These are phyloP conservation scores for Knipowitschia caucasica DNA, from an alignment of 2,797 vertebrate genomes.

Conservation along the genomic window DNA sequence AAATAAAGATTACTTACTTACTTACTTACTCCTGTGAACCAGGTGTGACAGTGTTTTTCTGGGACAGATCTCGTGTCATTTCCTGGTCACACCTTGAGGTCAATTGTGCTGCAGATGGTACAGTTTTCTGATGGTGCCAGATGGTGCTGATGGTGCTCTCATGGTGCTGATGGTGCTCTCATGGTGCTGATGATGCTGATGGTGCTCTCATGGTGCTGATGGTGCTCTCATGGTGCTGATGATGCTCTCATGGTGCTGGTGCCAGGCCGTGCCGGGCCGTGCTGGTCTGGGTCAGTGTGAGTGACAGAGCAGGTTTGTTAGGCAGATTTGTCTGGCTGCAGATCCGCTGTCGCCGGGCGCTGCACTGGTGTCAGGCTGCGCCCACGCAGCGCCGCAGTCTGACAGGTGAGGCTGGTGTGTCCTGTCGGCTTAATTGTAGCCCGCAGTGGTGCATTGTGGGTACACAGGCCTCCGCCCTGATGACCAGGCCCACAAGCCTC, in stretches of 20 bases:
- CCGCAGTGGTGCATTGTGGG: constrained; percentile 73
- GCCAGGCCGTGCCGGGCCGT: constrained; percentile 43
- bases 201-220: constrained; percentile 60
- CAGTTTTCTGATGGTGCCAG: no score
- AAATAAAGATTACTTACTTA: no score
- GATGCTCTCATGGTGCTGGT: constrained; percentile 59
- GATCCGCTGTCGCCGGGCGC: constrained; percentile 73
- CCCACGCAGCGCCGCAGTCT: constrained; percentile 61
- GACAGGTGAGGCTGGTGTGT: constrained; percentile 75
- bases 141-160: constrained; percentile 49
- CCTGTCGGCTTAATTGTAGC: constrained; percentile 80
- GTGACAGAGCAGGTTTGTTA: constrained; percentile 80
- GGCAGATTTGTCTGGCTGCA: constrained; percentile 73
- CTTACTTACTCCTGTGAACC: no score
- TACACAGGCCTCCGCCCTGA: constrained; percentile 60
- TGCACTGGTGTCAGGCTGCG: constrained; percentile 73
- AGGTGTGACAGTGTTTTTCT: constrained; percentile 72
- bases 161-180: constrained; percentile 67
- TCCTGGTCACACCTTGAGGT: constrained; percentile 75
- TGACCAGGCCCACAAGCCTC: constrained; percentile 67
- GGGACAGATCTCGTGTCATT: constrained; percentile 68
- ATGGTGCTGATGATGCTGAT: no score
- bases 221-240: constrained; percentile 76
- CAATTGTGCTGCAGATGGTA: constrained; percentile 67
- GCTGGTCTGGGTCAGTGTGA: constrained; percentile 70